Evolutionary conservation across 2,113 vertebrate species (phyloP).

Genomic region (Irena cyanogastra): DNA sequence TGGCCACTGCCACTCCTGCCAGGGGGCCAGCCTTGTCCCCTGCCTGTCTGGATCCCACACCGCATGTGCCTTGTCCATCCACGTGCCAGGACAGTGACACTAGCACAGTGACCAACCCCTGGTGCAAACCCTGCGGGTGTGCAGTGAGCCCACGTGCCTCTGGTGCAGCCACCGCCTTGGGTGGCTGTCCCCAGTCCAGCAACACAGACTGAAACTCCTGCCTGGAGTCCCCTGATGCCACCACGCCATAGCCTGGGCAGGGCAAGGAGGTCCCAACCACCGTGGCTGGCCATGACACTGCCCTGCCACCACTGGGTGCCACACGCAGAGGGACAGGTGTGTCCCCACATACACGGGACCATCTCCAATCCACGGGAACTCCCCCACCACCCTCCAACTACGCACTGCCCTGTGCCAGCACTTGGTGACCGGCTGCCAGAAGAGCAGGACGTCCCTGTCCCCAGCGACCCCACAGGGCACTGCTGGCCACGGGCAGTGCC

Average conservation of each 20-base stretch:
- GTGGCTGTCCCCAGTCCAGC: background rate
- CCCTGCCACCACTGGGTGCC: background rate
- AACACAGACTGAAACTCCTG: background rate
- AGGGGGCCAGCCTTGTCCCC: background rate
- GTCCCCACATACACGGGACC: accelerated
- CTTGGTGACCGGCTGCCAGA: accelerated
- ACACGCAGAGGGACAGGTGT: accelerated
- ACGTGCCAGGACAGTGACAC: accelerated
- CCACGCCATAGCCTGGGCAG: accelerated
- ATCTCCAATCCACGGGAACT: accelerated
- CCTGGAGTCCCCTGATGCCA: background rate
- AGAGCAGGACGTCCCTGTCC: background rate
- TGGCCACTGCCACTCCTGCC: background rate
- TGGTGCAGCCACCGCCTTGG: accelerated
- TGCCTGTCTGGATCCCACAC: background rate
- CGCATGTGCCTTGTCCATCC: accelerated
- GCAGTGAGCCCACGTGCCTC: accelerated
- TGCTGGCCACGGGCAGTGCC: background rate
- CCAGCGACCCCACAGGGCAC: background rate
- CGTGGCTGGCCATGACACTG: accelerated
- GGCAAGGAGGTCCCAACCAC: background rate
- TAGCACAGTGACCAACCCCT: accelerated
- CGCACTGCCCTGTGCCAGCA: accelerated
- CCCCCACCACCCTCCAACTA: background rate
- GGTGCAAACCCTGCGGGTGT: accelerated